Conservation (phyloP, 2,113 vertebrate genomes). For the Pomatorhinus ruficollis region DNA sequence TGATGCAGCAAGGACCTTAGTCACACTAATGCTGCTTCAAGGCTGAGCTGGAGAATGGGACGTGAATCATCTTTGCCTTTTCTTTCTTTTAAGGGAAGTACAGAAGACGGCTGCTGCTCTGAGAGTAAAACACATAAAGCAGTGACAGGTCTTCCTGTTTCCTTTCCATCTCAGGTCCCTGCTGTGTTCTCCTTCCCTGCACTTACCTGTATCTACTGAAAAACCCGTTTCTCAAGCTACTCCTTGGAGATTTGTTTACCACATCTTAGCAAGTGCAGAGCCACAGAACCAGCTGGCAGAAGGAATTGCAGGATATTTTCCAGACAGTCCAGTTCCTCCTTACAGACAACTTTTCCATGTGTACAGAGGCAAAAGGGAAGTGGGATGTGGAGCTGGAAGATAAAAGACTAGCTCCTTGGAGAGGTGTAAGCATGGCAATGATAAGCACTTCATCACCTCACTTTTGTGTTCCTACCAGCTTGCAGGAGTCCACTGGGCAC, state of each 20-base stretch:
- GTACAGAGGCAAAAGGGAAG: neutral
- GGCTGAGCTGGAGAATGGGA: neutral
- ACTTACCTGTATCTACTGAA: neutral
- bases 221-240: neutral
- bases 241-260: neutral
- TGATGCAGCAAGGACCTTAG: slow-evolving; percentile 40
- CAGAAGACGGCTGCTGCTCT: neutral
- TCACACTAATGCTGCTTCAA: slow-evolving; percentile 23
- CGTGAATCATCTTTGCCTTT: slow-evolving; percentile 62
- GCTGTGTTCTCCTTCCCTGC: neutral
- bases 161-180: neutral
- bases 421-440: neutral
- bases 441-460: neutral
- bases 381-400: neutral
- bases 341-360: neutral
- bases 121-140: neutral
- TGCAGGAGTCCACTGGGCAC: neutral
- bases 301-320: neutral
- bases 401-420: neutral
- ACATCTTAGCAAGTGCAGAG: neutral
- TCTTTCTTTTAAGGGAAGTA: slow-evolving; percentile 48
- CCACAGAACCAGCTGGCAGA: neutral
- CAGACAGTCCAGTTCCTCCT: neutral
- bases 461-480: neutral
- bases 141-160: slow-evolving; percentile 14